Conservation (phyloP, 1,140 invertebrate species). For the Pentalonia nigronervosa region DNA sequence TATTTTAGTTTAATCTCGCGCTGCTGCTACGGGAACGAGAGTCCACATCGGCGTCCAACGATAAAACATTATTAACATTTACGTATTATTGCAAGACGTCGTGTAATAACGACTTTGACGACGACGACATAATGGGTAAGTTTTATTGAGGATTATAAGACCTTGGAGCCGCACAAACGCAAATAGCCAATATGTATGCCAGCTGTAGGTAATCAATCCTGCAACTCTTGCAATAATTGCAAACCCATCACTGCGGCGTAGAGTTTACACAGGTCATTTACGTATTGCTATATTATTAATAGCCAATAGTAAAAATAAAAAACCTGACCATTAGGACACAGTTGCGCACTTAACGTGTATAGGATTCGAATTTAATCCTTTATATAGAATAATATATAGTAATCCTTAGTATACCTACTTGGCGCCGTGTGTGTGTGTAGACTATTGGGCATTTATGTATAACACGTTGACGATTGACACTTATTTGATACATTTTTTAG, state of each 20-base stretch:
- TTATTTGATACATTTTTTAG: neutral
- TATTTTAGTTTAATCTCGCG: neutral
- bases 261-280: neutral
- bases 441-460: neutral
- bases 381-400: too few relatives aligned
- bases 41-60: neutral
- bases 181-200: too few relatives aligned
- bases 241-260: too few relatives aligned
- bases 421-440: too few relatives aligned
- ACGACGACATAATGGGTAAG: neutral
- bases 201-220: too few relatives aligned
- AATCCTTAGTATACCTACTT: too few relatives aligned
- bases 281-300: too few relatives aligned
- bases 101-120: neutral
- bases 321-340: neutral
- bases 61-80: neutral
- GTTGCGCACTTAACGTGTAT: too few relatives aligned
- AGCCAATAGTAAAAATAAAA: neutral
- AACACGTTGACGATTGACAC: neutral
- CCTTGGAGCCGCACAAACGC: neutral
- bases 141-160: neutral
- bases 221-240: too few relatives aligned
- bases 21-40: neutral
- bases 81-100: neutral
- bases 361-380: too few relatives aligned